Percentiles rank a stretch among this genome's conserved stretches.
These are phyloP conservation scores for Drepanosiphum platanoidis DNA, from an alignment of 2,888 invertebrate genomes.

Conservation along the genomic window DNA sequence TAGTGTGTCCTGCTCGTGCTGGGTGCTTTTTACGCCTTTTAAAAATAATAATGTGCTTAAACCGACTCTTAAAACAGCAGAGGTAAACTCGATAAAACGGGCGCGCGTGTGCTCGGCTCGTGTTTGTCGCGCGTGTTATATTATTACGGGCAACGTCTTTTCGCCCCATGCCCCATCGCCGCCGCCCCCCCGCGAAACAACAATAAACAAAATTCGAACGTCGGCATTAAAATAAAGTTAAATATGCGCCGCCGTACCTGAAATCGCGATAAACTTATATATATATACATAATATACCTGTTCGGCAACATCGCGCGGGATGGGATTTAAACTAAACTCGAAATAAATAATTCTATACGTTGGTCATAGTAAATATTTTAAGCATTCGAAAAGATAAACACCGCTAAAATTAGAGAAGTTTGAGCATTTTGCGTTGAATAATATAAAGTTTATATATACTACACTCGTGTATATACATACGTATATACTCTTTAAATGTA, in stretches of 20 bases:
- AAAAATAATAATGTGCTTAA: too few species aligned
- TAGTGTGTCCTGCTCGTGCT: too few species aligned
- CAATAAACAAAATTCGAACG: constrained; percentile 41
- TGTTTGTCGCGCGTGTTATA: constrained; percentile 2
- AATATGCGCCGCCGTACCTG: constrained; percentile 13
- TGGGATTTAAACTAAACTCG: constrained; percentile 20
- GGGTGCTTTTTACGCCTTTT: too few species aligned
- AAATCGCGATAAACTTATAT: neutral
- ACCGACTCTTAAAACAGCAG: neutral
- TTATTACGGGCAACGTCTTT: constrained; percentile 17
- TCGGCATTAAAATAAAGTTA: constrained; percentile 39
- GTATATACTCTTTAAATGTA: constrained; percentile 19
- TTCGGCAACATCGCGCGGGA: constrained; percentile 12
- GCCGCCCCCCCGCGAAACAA: constrained; percentile 31
- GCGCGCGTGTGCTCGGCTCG: constrained; percentile 6
- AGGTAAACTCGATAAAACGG: constrained; percentile 34
- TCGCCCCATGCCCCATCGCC: constrained; percentile 33
- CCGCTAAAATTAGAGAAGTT: constrained; percentile 17
- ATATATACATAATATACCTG: too few species aligned
- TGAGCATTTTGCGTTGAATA: neutral
- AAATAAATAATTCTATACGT: constrained; percentile 2
- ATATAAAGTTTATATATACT: neutral
- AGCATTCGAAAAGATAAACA: constrained; percentile 20
- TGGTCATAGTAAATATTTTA: constrained; percentile 19
- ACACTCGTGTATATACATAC: neutral